Base-by-base conservation (phyloP, 2,797 vertebrate genomes). In the Gallirallus australis region DNA sequence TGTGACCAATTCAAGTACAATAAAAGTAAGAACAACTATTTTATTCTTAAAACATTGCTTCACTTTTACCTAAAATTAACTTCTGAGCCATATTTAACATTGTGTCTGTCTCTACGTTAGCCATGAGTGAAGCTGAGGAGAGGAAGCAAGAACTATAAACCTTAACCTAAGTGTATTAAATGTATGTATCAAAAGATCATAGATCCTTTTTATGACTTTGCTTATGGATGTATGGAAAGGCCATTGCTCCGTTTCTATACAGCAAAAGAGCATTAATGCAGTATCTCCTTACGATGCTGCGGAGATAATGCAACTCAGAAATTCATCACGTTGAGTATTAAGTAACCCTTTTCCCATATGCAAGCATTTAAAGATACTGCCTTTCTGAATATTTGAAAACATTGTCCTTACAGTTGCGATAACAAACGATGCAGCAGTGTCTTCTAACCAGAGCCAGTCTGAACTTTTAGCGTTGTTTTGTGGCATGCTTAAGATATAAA, bases 371-470 rank as follows among this genome's bases (percentile, higher is more conserved):
- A 66, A 88, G 90, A 94, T 63, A 72, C 70, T 54, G 35, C 33
- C 23, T 92, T 75, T 93, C 66, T 91, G 82, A 90, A 78, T 94
- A 76, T 93, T 91, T 95, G 79, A 72, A 91, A 75, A 82, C 31
- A 48, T 31, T 60, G 24, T 76, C 56, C 73, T 66, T 83, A 57
- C 12, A 10, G 12, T 82, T 92, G 30, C 9, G 59, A 6, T 60
- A 90, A 85, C 40, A 87, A 72, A 35, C 47, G 64, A 17, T n/a
- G 39, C 65, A 81, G 25, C 35, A 42, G 19, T n/a, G 28, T 77
- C 76, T 87, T 92, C 48, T 80, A 54, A 61, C 11, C 16, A 54
- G 57, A 87, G 45, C 28, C 78, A 89, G 61, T 47, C n/a, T 71
- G 54, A 85, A 68, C 9, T 54, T 88, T 47, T 73, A 65, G 27